phyloP scores from a whole-genome alignment of 2,113 vertebrate genomes.

The Triplophysa rosa region DNA sequence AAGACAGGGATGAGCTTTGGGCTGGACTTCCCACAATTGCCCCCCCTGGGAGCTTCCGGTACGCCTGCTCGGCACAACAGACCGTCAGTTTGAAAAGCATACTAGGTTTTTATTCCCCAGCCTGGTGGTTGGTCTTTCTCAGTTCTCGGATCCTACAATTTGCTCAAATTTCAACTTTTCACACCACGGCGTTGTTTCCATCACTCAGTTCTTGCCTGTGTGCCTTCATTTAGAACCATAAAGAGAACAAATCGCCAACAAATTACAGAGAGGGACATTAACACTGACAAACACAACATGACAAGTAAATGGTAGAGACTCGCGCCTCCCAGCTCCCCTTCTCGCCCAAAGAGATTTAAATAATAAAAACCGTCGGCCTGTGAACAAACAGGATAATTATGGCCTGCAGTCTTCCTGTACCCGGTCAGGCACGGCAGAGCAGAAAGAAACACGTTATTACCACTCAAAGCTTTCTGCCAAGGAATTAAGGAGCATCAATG shows the following conservation, averaged over 20 bases:
- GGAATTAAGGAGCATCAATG: slow-evolving; percentile 75
- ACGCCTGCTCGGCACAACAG: slow-evolving; percentile 6
- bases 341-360: slow-evolving; percentile 82
- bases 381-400: slow-evolving; percentile 86
- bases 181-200: slow-evolving; percentile 52
- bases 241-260: slow-evolving; percentile 69
- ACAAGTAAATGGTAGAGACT: slow-evolving; percentile 72
- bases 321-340: slow-evolving; percentile 72
- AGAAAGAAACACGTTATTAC: slow-evolving; percentile 78
- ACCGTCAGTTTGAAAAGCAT: slow-evolving; percentile 18
- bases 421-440: slow-evolving; percentile 72
- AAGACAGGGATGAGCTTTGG: slow-evolving; percentile 4
- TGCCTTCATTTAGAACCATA: slow-evolving; percentile 66
- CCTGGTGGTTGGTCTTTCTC: slow-evolving; percentile 27
- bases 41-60: slow-evolving; percentile 25
- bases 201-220: slow-evolving; percentile 56
- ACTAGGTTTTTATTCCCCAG: slow-evolving; percentile 35
- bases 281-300: slow-evolving; percentile 73
- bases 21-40: slow-evolving; percentile 38
- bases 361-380: slow-evolving; percentile 80
- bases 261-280: slow-evolving; percentile 71
- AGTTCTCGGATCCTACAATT: slow-evolving; percentile 57
- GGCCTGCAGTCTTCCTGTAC: slow-evolving; percentile 78
- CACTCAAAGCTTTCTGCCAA: slow-evolving; percentile 73
- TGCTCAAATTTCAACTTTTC: slow-evolving; percentile 61